Evolutionary conservation across 2,888 invertebrate species (phyloP), one percentile per base, ranked within the genome.

Genomic region (Orthosia incerta): DNA sequence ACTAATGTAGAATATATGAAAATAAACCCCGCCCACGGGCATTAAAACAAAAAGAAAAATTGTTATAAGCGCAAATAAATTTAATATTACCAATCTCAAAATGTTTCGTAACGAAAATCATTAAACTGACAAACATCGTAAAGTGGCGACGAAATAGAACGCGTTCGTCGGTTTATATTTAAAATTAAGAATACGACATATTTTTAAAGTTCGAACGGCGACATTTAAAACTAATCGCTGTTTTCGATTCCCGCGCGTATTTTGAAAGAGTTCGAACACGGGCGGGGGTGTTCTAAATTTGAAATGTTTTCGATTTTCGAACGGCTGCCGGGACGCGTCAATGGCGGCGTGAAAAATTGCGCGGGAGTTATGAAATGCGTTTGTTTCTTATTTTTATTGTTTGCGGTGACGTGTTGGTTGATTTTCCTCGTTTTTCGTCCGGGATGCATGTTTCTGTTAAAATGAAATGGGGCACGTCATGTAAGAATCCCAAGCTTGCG

Each of bases 151-250:
- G 92, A 95, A 95, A 94, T 94, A 93, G 95, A 94, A 94, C 95
- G 93, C 95, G 94, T 94, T 94, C 94, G 91, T 87, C 91, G 90
- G 93, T 93, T 94, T 94, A 94, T 93, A 94, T 94, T 95, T 95
- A 93, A 95, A 95, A 94, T 93, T 93, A 93, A 95, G 95, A 94
- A 93, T 90, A 91, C 95, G 93, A 95, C 96, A 96, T 95, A 95
- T 95, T 95, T 96, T 96, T 96, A 96, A 95, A 94, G 88, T 95
- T 96, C 95, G 95, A 95, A 95, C 94, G 91, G 88, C 91, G 94
- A 94, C 95, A 95, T 93, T 94, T 94, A 93, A 94, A 95, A 96
- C 95, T 96, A 95, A 96, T 96, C 96, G 95, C 92, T 95, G 96
- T 95, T 95, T 96, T 96, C 95, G 96, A 95, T 96, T 95, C 95